A percentile compares a stretch with the other conserved stretches of the same genome.
Conservation (phyloP, 92 coral and sea anemone genomes). For the Palythoa grandiflora region DNA sequence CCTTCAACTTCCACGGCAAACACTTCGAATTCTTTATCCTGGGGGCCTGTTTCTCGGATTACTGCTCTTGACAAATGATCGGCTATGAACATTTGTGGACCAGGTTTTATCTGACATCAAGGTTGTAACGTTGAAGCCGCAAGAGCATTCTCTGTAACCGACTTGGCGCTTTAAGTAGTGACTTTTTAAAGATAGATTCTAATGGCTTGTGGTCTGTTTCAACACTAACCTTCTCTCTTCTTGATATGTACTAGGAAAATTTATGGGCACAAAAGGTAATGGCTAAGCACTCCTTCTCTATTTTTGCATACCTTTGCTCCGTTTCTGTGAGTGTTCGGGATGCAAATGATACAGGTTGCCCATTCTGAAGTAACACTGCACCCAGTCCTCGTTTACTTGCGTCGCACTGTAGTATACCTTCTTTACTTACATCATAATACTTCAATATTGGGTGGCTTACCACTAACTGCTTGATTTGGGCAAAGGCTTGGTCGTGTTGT, state of each 20-base stretch:
- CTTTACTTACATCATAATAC: conserved; percentile 31
- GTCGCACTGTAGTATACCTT: conserved; percentile 23
- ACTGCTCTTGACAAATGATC: conserved; percentile 68
- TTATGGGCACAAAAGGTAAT: conserved; percentile 39
- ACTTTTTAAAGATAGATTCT: conserved; percentile 31
- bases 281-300: not conserved
- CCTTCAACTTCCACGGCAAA: conserved; percentile 61
- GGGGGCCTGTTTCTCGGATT: conserved; percentile 5
- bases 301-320: conserved; percentile 11
- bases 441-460: conserved; percentile 51
- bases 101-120: conserved; percentile 66
- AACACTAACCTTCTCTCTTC: conserved; percentile 42
- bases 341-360: conserved; percentile 33
- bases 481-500: conserved; percentile 63
- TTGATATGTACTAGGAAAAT: conserved; percentile 40
- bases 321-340: conserved; percentile 8
- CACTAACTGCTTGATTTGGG: conserved; percentile 52
- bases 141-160: conserved; percentile 45
- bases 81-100: conserved; percentile 61
- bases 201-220: conserved; percentile 42
- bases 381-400: conserved; percentile 13
- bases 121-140: conserved; percentile 56
- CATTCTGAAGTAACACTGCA: conserved; percentile 7
- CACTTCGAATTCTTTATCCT: conserved; percentile 52
- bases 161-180: conserved; percentile 29